Evolutionary conservation across 2,888 invertebrate species (phyloP), one percentile per base, ranked within the genome.

Genomic region (Horisme vitalbata): DNA sequence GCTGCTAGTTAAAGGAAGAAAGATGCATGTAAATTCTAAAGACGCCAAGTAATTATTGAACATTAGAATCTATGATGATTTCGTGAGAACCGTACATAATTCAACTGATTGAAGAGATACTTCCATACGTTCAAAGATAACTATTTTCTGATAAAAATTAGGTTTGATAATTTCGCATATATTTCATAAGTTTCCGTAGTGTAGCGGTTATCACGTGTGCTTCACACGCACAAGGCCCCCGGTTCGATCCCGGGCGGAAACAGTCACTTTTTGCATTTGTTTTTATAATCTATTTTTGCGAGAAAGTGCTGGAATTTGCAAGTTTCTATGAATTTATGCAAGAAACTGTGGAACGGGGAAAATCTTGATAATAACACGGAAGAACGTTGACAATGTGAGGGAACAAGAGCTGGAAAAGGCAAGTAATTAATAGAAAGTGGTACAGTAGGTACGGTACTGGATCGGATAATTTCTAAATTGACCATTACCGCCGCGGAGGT

Each of bases 161-260:
- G 11, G 3, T 31, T 11, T 5, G 5, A 3, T 35, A 18, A 45
- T 49, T 49, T 49, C 31, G 39, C 3, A 0, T 0, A 0, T 0
- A 0, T 1, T 0, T 0, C 0, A 1, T 23, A 71, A 61, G 92
- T 92, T 92, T 92, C 91, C 92, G 93, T 93, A 93, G 93, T 93
- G 93, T 93, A 93, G 93, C 91, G 93, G 93, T 93, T 93, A 93
- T 93, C 93, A 93, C 93, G 93, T 93, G 93, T 93, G 93, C 93
- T 93, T 93, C 93, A 93, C 93, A 93, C 93, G 93, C 93, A 93
- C 93, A 93, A 92, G 91, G 91, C 83, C 92, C 92, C 92, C 92
- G 92, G 92, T 92, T 91, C 92, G 92, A 92, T 91, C 92, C 92
- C 92, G 92, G 92, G 92, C 92, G 92, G 92, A 92, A 91, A 91